phyloP scores from a whole-genome alignment of 2,113 vertebrate species.

The Lepus europaeus region DNA sequence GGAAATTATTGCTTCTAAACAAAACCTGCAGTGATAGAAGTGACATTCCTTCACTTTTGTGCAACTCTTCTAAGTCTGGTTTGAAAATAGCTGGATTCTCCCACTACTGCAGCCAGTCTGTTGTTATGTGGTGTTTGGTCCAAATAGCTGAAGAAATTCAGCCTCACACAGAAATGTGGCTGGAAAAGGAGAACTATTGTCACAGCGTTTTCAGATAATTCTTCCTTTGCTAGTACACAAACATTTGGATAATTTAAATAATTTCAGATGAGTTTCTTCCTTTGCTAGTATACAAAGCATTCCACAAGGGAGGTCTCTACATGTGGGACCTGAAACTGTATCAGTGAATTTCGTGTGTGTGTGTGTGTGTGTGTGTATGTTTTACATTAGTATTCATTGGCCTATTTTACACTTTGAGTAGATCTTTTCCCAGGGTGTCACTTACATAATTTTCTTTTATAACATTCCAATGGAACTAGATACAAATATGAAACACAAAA shows the following conservation, averaged over 20 bases:
- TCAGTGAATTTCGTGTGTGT: background rate
- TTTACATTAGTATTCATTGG: background rate
- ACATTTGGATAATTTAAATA: background rate
- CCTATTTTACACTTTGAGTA: background rate
- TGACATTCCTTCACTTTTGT: background rate
- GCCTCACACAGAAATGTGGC: background rate
- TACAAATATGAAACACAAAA: background rate
- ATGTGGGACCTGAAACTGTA: background rate
- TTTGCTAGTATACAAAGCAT: background rate
- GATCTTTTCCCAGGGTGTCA: background rate
- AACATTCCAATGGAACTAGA: background rate
- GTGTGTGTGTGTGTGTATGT: background rate
- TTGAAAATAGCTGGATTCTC: background rate
- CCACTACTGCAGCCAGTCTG: background rate
- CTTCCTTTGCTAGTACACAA: background rate
- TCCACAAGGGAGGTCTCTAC: background rate
- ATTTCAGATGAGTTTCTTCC: background rate
- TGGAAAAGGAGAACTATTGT: background rate
- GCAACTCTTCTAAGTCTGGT: background rate
- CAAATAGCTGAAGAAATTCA: slow-evolving; percentile 7
- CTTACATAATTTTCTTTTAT: background rate
- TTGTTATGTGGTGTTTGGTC: background rate
- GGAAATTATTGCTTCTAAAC: background rate
- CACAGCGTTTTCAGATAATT: slow-evolving; percentile 4
- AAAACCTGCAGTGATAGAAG: background rate